Evolutionary conservation across 2,888 invertebrate genomes (phyloP), one percentile per base, ranked within the genome.

Genomic region (Troides aeacus): DNA sequence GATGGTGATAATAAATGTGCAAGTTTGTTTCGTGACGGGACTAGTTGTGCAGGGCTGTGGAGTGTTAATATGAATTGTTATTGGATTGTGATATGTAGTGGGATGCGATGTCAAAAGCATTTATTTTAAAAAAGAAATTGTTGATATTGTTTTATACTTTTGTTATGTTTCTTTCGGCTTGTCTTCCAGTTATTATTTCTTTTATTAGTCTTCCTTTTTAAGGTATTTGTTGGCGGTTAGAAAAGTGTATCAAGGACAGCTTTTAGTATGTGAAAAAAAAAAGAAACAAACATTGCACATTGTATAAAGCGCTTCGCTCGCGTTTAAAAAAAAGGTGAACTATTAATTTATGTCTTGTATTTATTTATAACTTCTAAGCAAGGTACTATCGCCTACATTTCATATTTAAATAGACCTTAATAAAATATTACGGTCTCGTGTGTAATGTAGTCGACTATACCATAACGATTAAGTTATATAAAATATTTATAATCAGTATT

Each of bases 301-400:
- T 79, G 75, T 75, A 76, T 76, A 70, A 77, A 79, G 84, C 85
- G 87, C 81, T 81, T 84, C 84, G 86, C 84, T 87, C 89, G 89
- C 81, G 82, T 85, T 84, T 79, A 76, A 79, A 80, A 75, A 80
- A 84, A 87, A 90, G 92, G 92, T 91, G 92, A 92, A 89, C 90
- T 86, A 78, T 79, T 81, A 80, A 84, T 82, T 87, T 84, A 88
- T 90, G 90, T 90, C 92, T 92, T 92, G 91, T 87, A 77, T 76
- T 72, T 76, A 74, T 75, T 75, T 74, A 73, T 70, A 60, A 70
- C 42, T 21, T 66, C 63, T 70, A 63, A 70, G 70, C 10, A 18
- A 30, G 6, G 66, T 66, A 64, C 42, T 46, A 65, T 64, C 68
- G 68, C 21, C 64, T 24, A 23, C 69, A 64, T 50, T 58, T 58